Percentiles rank a stretch among this genome's conserved stretches.
Evolutionary conservation across 2,888 invertebrate genomes (phyloP).

Genomic region (Leptopilina drosophilae): DNA sequence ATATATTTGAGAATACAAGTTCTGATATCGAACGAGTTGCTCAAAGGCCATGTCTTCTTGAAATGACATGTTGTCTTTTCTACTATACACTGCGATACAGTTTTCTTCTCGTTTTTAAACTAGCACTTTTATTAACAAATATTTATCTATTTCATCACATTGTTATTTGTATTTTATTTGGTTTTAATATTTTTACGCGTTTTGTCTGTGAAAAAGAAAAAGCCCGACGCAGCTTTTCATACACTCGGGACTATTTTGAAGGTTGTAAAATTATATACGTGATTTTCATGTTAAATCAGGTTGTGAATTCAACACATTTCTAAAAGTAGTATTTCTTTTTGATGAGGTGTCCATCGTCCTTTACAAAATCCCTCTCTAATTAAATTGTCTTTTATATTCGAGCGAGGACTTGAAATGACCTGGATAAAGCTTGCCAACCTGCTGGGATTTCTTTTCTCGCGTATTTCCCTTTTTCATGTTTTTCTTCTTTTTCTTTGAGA

Average conservation of each 20-base stretch:
- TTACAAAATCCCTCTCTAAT: conserved; percentile 69
- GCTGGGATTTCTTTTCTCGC: conserved; percentile 22
- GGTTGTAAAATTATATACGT: not conserved
- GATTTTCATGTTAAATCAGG: conserved; percentile 12
- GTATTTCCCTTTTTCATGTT: conserved; percentile 8
- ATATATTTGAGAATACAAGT: conserved; percentile 4
- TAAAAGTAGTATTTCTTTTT: conserved; percentile 5
- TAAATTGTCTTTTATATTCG: conserved; percentile 71
- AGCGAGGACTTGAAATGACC: conserved; percentile 46
- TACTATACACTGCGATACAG: too few relatives aligned
- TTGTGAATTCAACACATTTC: not conserved
- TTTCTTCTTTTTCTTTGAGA: conserved; percentile 14
- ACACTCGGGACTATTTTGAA: too few relatives aligned
- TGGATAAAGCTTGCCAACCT: conserved; percentile 21
- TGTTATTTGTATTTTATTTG: too few relatives aligned
- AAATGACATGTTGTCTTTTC: conserved; percentile 20
- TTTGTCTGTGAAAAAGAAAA: too few relatives aligned
- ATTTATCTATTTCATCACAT: too few relatives aligned
- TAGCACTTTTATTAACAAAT: too few relatives aligned
- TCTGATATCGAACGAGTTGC: conserved; percentile 2
- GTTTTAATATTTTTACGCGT: too few relatives aligned
- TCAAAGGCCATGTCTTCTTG: conserved; percentile 25
- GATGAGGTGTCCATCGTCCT: conserved; percentile 44
- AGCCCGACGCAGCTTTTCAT: too few relatives aligned
- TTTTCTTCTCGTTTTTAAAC: too few relatives aligned